Evolutionary conservation across 2,888 invertebrate species (phyloP).

Genomic region (Hanleya hanleyi): DNA sequence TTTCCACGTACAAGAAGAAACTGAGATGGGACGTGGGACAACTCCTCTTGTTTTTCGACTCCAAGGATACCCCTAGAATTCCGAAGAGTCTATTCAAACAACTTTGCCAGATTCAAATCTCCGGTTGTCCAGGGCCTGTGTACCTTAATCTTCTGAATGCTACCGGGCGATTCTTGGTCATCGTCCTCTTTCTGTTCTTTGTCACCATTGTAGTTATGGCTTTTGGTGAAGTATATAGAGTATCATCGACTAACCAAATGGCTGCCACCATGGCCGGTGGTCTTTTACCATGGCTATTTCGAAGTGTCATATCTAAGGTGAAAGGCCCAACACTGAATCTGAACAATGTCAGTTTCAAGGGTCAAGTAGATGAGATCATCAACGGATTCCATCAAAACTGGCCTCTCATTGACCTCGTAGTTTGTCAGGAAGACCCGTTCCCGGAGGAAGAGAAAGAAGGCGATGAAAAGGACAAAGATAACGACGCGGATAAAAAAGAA

Average conservation of each 20-base stretch:
- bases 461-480: constrained; percentile 13
- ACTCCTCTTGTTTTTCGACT: constrained; percentile 46
- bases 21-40: constrained; percentile 46
- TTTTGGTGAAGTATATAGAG: constrained; percentile 33
- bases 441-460: constrained; percentile 31
- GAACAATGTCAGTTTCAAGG: constrained; percentile 35
- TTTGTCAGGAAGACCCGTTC: constrained; percentile 24
- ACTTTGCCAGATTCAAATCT: constrained; percentile 39
- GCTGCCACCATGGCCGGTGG: constrained; percentile 38
- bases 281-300: constrained; percentile 38
- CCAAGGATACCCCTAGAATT: constrained; percentile 40
- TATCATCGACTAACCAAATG: constrained; percentile 40
- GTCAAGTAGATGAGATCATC: constrained; percentile 37
- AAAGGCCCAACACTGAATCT: not conserved
- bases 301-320: constrained; percentile 42
- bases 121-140: constrained; percentile 45
- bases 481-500: constrained; percentile 14
- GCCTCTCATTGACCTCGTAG: constrained; percentile 41
- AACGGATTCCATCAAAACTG: constrained; percentile 35
- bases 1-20: not conserved
- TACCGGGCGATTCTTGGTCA: constrained; percentile 30
- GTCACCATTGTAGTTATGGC: constrained; percentile 36
- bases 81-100: constrained; percentile 39
- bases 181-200: constrained; percentile 40
- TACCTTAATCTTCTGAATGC: constrained; percentile 33